Conservation (phyloP, 2,888 invertebrate species). For the Empis livida region DNA sequence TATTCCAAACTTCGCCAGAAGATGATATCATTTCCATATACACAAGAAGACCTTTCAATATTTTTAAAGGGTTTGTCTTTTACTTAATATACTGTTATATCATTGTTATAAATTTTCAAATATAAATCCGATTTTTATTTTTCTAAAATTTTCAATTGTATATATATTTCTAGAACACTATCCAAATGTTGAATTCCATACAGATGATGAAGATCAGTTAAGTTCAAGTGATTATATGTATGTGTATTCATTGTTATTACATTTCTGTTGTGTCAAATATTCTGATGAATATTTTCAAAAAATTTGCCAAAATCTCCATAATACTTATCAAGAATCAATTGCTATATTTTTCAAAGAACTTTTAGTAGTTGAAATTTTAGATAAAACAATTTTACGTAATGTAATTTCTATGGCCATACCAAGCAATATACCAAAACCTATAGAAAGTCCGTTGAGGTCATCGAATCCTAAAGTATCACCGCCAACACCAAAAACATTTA, state of each 20-base stretch:
- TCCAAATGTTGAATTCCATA: slow-evolving; percentile 20
- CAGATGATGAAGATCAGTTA: slow-evolving; percentile 20
- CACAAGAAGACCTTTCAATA: slow-evolving; percentile 8
- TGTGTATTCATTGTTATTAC: slow-evolving; percentile 28
- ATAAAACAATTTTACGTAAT: slow-evolving; percentile 19
- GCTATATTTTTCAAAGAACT: slow-evolving; percentile 24
- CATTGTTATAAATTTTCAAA: neutral
- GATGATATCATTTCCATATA: slow-evolving; percentile 4
- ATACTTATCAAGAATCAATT: slow-evolving; percentile 21
- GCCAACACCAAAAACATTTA: slow-evolving; percentile 24
- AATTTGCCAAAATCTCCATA: slow-evolving; percentile 24
- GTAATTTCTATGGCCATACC: slow-evolving; percentile 17
- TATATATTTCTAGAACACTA: slow-evolving; percentile 20
- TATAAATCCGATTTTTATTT: neutral
- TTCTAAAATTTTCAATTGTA: neutral
- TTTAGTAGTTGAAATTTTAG: slow-evolving; percentile 16
- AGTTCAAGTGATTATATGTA: slow-evolving; percentile 25
- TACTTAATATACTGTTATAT: too few species aligned
- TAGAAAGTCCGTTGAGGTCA: slow-evolving; percentile 16
- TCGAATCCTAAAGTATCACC: slow-evolving; percentile 19
- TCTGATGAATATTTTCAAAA: slow-evolving; percentile 24
- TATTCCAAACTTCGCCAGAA: slow-evolving; percentile 17
- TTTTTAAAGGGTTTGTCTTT: slow-evolving; percentile 23
- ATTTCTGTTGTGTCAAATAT: slow-evolving; percentile 28
- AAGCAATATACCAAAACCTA: neutral